A percentile compares a stretch with the other conserved stretches of the same genome.
phyloP scores from a whole-genome alignment of 2,888 invertebrate species.

The Thysanoteuthis rhombus region DNA sequence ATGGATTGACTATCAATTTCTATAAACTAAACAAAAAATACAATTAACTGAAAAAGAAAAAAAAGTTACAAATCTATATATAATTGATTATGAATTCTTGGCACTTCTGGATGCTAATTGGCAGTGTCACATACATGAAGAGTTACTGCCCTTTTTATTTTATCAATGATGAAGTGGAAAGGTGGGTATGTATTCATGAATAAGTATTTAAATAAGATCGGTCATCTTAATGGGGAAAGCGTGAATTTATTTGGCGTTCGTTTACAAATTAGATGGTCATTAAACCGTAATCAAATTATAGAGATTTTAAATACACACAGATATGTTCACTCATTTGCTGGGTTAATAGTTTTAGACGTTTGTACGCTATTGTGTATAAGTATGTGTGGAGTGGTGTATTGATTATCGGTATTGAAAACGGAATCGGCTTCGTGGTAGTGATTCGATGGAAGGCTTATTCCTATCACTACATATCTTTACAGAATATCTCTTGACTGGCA shows the following conservation, averaged over 20 bases:
- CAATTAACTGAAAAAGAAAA: not conserved
- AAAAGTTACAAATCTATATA: not conserved
- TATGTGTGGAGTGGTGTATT: no score
- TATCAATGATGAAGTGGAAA: not conserved
- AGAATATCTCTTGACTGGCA: no score
- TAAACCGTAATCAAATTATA: not conserved
- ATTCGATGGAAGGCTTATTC: no score
- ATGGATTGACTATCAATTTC: not conserved
- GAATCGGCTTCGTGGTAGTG: no score
- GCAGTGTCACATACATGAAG: not conserved
- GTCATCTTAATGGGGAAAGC: not conserved
- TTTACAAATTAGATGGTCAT: not conserved
- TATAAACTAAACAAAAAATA: not conserved
- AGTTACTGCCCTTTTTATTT: not conserved
- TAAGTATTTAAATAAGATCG: not conserved
- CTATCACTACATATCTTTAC: no score
- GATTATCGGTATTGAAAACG: no score
- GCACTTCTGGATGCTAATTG: not conserved
- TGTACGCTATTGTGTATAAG: no score
- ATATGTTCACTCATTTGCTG: no score
- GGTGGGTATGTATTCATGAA: not conserved
- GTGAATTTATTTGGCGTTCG: not conserved
- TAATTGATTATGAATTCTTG: not conserved
- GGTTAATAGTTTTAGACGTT: no score
- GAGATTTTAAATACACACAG: not conserved